Base-by-base conservation (phyloP, 2,113 vertebrate genomes). In the Rhinoptilus africanus region DNA sequence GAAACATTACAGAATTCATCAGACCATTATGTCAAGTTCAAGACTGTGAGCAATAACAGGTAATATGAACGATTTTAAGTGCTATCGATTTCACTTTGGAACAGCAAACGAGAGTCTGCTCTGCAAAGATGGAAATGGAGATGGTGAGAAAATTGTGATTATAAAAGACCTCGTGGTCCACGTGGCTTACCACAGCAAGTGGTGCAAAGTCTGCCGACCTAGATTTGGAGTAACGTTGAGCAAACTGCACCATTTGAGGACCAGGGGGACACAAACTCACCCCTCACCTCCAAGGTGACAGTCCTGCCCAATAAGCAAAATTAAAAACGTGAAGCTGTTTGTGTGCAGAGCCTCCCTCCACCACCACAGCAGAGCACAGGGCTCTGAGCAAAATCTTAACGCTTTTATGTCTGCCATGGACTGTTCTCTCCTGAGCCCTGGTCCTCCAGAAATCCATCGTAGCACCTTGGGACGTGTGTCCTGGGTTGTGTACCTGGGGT, bases 11-110 rank as follows among this genome's bases (percentile, higher is more conserved):
- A 96, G 53, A 99, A 99, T 96, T 99, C 99, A 12, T 99, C 98
- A 4, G 99, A 99, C 50, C 98, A 99, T 68, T 98, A 98, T 69
- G 99, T 99, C 96, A 98, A 97, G 96, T 98, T 98, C 95, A 98
- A 97, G 96, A 98, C 90, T 56, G 96, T 39, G 91, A 98, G 93
- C 97, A 98, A 89, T 53, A 98, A 99, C 98, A 99, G 99, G 99
- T 99, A 98, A 97, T 76, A 30, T 1, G 12, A 28, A 22, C 43
- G 51, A 19, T 34, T 72, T 12, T 73, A 27, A 56, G 34, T 72
- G 34, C 19, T 75, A 17, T 34, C 0, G 1, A 34, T 95, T 93
- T 83, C 28, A 26, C 13, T 91, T 81, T 78, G 82, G 24, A 77
- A n/a, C 39, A 89, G 59, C 30, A 83, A 80, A 48, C 16, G 60